Percentiles rank a stretch among this genome's conserved stretches.
phyloP scores from a whole-genome alignment of 2,113 vertebrate species.

The Caloenas nicobarica region DNA sequence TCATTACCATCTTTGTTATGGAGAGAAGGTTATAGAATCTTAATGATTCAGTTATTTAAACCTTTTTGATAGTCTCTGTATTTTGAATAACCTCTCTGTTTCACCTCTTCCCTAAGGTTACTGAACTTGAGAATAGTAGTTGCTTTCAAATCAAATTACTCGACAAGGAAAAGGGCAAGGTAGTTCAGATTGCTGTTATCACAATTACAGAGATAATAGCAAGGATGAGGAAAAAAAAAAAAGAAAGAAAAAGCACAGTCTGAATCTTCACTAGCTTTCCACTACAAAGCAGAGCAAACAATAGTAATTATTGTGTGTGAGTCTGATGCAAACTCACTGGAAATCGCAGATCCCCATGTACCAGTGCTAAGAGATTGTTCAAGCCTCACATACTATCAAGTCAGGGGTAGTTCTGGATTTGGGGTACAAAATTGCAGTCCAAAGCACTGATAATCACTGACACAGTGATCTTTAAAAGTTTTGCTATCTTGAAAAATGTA shows the following conservation, averaged over 20 bases:
- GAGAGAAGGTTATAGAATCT: conserved; percentile 34
- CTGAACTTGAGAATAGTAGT: conserved; percentile 2
- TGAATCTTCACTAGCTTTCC: neutral
- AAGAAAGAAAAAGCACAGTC: neutral
- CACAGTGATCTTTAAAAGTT: neutral
- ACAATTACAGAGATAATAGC: conserved; percentile 21
- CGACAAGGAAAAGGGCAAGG: conserved; percentile 2
- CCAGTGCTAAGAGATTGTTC: neutral
- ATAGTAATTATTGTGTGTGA: neutral
- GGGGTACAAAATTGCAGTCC: neutral
- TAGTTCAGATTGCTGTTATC: neutral
- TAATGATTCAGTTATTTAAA: conserved; percentile 58
- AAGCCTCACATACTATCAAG: neutral
- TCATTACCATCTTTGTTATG: conserved; percentile 51
- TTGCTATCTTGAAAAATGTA: neutral
- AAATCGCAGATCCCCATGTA: neutral
- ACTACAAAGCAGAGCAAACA: neutral
- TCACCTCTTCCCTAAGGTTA: conserved; percentile 30
- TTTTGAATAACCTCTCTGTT: conserved; percentile 59
- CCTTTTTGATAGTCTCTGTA: conserved; percentile 39
- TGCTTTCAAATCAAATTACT: conserved; percentile 42
- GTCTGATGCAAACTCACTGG: neutral
- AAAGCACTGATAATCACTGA: neutral
- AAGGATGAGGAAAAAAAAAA: neutral
- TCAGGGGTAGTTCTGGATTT: neutral